Percentiles rank a stretch among this genome's conserved stretches.
Conservation (phyloP, 37 sponge, comb jelly and placozoan genomes). For the Ianthella basta region DNA sequence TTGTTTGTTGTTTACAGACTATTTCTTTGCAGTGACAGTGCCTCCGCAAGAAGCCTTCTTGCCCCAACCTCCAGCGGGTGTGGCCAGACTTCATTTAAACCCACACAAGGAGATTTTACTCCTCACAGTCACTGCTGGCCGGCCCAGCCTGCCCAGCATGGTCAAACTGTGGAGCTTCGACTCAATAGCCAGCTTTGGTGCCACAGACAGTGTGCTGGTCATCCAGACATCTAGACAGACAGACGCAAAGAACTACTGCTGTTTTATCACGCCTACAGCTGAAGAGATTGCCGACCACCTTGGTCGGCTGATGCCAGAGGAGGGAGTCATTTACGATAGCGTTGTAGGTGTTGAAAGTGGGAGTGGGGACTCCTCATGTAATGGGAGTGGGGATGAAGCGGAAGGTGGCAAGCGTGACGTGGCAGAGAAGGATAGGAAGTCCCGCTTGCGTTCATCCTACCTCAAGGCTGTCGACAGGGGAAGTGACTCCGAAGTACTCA, state of each 20-base stretch:
- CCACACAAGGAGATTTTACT: constrained; percentile 14
- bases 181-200: not conserved
- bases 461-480: not conserved
- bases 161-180: not conserved
- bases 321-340: not conserved
- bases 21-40: not conserved
- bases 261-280: not conserved
- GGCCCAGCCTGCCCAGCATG: not conserved
- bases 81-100: constrained; percentile 20
- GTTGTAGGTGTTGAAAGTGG: not conserved
- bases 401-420: not conserved
- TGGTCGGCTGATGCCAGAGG: not conserved
- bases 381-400: constrained; percentile 10
- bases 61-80: not conserved
- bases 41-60: constrained; percentile 20
- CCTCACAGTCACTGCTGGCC: not conserved
- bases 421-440: not conserved
- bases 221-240: not conserved
- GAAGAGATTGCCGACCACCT: not conserved
- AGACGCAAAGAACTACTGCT: not conserved
- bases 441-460: not conserved
- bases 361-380: not conserved
- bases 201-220: not conserved
- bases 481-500: too few relatives aligned
- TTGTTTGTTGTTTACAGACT: constrained; percentile 29